Percentiles rank a stretch among this genome's conserved stretches.
phyloP scores from a whole-genome alignment of 2,888 invertebrate genomes.

The Caenorhabditis becei region DNA sequence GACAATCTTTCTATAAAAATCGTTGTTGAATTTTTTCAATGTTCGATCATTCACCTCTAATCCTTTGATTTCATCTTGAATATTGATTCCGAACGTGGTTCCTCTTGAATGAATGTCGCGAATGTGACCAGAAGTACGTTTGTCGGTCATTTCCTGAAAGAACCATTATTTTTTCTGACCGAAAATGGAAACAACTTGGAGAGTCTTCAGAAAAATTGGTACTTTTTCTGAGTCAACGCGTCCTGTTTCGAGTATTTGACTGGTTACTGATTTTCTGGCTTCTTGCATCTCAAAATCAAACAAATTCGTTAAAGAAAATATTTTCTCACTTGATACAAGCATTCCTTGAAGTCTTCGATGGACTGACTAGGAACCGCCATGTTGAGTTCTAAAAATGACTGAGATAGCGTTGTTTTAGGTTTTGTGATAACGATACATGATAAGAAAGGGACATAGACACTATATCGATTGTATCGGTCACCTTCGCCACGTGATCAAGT shows the following conservation, averaged over 20 bases:
- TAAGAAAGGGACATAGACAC: not conserved
- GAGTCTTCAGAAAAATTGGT: slow-evolving; percentile 60
- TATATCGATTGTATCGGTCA: not conserved
- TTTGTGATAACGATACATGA: not conserved
- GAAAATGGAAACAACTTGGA: slow-evolving; percentile 24
- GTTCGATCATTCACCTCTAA: slow-evolving; percentile 65
- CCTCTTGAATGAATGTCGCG: slow-evolving; percentile 68
- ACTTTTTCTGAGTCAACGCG: slow-evolving; percentile 51
- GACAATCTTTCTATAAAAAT: slow-evolving; percentile 73
- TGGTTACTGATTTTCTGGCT: slow-evolving; percentile 71
- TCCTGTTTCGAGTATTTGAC: slow-evolving; percentile 55
- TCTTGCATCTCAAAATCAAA: slow-evolving; percentile 75
- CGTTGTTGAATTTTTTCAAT: not conserved
- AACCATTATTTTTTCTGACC: not conserved
- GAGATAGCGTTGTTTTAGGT: too few species aligned
- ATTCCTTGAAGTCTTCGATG: slow-evolving; percentile 76
- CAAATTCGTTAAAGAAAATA: not conserved
- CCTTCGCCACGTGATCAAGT: not conserved
- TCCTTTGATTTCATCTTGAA: slow-evolving; percentile 78
- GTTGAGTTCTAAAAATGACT: slow-evolving; percentile 35
- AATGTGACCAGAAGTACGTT: slow-evolving; percentile 64
- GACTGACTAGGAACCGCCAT: slow-evolving; percentile 55
- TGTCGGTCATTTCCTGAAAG: slow-evolving; percentile 71
- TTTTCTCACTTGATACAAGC: slow-evolving; percentile 71
- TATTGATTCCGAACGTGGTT: slow-evolving; percentile 74